phyloP scores from a whole-genome alignment of 2,888 invertebrate species.

The Lycia hirtaria region DNA sequence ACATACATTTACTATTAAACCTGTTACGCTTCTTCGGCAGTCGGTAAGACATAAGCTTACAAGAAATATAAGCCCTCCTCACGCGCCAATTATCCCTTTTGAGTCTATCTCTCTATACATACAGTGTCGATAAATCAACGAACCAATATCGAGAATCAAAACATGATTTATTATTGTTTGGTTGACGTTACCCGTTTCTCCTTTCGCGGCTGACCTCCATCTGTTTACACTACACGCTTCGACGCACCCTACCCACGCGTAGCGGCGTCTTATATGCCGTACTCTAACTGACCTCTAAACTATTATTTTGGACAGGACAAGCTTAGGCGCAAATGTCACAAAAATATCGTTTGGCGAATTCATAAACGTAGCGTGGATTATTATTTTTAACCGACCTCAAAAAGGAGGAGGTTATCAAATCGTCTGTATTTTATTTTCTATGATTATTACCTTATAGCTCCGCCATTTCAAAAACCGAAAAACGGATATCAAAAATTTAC shows the following conservation, averaged over 20 bases:
- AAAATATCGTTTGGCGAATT: no score
- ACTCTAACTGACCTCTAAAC: neutral
- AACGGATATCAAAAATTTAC: no score
- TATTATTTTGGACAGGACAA: neutral
- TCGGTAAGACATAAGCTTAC: neutral
- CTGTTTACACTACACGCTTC: constrained; percentile 20
- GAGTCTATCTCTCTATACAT: neutral
- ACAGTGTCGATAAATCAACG: neutral
- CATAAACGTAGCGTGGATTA: no score
- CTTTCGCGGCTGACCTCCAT: constrained; percentile 16
- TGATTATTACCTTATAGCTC: no score
- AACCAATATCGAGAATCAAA: constrained; percentile 1
- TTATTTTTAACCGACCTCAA: no score
- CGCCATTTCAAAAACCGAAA: no score
- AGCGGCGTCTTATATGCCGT: neutral
- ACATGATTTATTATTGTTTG: constrained; percentile 15
- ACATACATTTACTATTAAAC: no score
- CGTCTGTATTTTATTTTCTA: no score
- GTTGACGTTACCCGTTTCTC: constrained; percentile 3
- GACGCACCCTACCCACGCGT: constrained; percentile 1
- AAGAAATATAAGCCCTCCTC: neutral
- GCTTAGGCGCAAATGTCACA: no score
- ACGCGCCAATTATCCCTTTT: neutral
- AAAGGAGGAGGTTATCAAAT: no score
- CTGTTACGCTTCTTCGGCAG: neutral